Conservation (phyloP, 2,113 vertebrate genomes). For the Telmatochromis sp. region DNA sequence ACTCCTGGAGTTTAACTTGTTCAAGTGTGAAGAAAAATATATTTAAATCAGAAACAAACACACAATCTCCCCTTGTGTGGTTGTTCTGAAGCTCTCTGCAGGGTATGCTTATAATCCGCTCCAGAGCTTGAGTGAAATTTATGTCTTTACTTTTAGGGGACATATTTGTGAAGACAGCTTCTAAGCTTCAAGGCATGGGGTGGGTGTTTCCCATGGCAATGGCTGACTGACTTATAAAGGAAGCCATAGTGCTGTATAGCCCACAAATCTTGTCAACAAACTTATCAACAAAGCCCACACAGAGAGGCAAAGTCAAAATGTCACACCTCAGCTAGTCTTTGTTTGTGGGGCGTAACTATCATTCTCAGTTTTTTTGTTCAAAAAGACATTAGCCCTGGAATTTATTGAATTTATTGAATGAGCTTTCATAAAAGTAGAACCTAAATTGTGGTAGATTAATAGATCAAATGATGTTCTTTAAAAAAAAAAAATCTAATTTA, state of each 20-base stretch:
- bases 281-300: neutral
- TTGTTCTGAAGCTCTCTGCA: neutral
- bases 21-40: neutral
- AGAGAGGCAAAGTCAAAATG: neutral
- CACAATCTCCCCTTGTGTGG: neutral
- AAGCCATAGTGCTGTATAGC: neutral
- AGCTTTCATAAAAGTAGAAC: neutral
- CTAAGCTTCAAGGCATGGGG: neutral
- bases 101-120: neutral
- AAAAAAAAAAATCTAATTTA: neutral
- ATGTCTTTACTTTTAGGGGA: neutral
- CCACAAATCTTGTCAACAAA: neutral
- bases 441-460: neutral
- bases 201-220: neutral
- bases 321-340: neutral
- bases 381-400: neutral
- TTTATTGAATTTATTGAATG: neutral
- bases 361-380: neutral
- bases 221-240: neutral
- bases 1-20: neutral
- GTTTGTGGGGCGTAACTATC: neutral
- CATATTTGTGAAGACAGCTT: neutral
- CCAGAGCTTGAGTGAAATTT: neutral
- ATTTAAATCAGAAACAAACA: neutral
- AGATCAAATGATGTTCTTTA: neutral